Evolutionary conservation across 2,888 invertebrate species (phyloP).

Genomic region (Parascotia fuliginaria): DNA sequence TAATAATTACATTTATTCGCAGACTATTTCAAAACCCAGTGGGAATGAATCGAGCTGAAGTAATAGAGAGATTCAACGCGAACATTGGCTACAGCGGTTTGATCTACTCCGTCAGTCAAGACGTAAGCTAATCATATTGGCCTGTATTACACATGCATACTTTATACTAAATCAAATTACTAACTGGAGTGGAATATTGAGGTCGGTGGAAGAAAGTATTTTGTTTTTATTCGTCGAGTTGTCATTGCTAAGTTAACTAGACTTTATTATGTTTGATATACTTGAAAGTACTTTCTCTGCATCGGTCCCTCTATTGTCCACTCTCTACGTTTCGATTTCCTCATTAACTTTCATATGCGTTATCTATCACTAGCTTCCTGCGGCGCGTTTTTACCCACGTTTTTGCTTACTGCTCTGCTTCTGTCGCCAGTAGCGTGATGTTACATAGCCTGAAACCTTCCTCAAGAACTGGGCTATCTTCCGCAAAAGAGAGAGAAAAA

Average conservation of each 20-base stretch:
- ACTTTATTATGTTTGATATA: too few relatives aligned
- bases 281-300: background rate
- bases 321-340: background rate
- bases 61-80: slow-evolving; percentile 97
- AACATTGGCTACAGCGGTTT: slow-evolving; percentile 99
- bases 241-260: too few relatives aligned
- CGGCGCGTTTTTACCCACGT: too few relatives aligned
- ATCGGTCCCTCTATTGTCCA: background rate
- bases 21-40: slow-evolving; percentile 87
- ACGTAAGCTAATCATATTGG: slow-evolving; percentile 87
- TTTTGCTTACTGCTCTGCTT: too few relatives aligned
- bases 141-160: slow-evolving; percentile 25
- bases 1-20: slow-evolving; percentile 19
- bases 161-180: slow-evolving; percentile 15
- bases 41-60: slow-evolving; percentile 87
- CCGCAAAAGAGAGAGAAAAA: too few relatives aligned
- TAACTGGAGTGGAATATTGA: background rate
- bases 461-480: too few relatives aligned
- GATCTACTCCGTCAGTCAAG: slow-evolving; percentile 97
- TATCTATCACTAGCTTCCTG: too few relatives aligned
- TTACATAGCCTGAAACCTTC: too few relatives aligned
- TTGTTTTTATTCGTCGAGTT: too few relatives aligned
- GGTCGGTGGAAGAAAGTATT: background rate
- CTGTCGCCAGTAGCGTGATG: too few relatives aligned
- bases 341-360: background rate